phyloP scores from a whole-genome alignment of 2,113 vertebrate genomes.

The Tetrax tetrax region DNA sequence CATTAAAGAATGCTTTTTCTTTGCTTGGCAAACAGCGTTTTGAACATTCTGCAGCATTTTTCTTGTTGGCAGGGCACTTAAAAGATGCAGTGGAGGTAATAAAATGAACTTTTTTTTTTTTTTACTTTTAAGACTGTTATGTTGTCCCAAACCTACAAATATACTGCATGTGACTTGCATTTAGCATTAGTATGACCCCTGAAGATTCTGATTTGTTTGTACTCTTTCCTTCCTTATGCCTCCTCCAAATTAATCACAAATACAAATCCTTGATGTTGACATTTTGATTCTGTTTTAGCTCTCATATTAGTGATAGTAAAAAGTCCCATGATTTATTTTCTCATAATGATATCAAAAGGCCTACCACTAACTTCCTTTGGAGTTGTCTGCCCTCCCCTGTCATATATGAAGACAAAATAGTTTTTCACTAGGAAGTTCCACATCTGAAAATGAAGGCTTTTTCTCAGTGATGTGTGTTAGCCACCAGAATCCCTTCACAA shows the following conservation, averaged over 20 bases:
- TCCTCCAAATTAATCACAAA: background rate
- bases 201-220: background rate
- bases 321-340: background rate
- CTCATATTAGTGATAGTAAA: background rate
- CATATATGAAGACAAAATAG: background rate
- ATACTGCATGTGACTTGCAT: background rate
- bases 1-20: constrained; percentile 96
- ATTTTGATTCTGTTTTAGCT: background rate
- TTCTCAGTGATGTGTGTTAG: background rate
- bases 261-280: background rate
- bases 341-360: background rate
- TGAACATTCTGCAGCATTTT: constrained; percentile 96
- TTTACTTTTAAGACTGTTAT: background rate
- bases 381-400: background rate
- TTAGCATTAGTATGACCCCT: background rate
- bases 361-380: background rate
- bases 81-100: constrained; percentile 97
- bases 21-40: constrained; percentile 96
- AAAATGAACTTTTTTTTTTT: background rate
- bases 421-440: background rate
- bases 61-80: constrained; percentile 93
- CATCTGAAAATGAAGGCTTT: background rate
- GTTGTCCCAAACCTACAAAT: background rate
- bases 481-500: background rate
- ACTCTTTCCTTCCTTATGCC: background rate